Percentiles rank a stretch among this genome's conserved stretches.
Evolutionary conservation across 1,140 invertebrate species (phyloP).

Genomic region (Heliconius melpomene): DNA sequence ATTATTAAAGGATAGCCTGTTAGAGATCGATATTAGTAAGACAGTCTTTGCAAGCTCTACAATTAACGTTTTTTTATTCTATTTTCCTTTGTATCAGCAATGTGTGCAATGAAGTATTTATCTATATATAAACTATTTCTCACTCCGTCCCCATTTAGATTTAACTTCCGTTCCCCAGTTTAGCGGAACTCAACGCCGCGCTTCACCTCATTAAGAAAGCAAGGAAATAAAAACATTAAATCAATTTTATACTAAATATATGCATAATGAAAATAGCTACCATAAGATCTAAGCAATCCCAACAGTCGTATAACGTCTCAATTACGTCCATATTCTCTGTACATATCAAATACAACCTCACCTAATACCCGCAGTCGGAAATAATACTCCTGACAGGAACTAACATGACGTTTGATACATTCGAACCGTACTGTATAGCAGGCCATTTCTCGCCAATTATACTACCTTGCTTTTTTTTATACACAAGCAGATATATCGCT

Average conservation of each 20-base stretch:
- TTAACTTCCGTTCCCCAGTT: not conserved
- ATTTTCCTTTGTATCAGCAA: too few relatives aligned
- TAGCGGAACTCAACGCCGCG: not conserved
- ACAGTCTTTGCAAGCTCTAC: too few relatives aligned
- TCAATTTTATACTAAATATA: not conserved
- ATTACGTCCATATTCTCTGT: slow-evolving; percentile 10
- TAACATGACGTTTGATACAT: slow-evolving; percentile 38
- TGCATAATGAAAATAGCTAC: not conserved
- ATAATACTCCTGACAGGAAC: slow-evolving; percentile 35
- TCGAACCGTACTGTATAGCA: slow-evolving; percentile 50
- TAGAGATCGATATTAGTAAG: too few relatives aligned
- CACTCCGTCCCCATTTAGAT: too few relatives aligned
- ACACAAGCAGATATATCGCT: not conserved
- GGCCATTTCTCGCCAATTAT: slow-evolving; percentile 62
- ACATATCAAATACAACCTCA: not conserved
- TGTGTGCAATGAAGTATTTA: too few relatives aligned
- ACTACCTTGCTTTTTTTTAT: slow-evolving; percentile 18
- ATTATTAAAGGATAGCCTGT: too few relatives aligned
- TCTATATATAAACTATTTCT: too few relatives aligned
- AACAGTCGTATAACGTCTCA: not conserved
- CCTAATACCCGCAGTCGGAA: slow-evolving; percentile 28
- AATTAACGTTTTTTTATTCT: too few relatives aligned
- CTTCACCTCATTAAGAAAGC: not conserved
- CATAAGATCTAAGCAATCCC: not conserved
- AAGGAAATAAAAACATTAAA: not conserved